These are phyloP conservation scores for Hirudinaria manillensis DNA, from an alignment of 2,888 invertebrate genomes.

Conservation along the genomic window DNA sequence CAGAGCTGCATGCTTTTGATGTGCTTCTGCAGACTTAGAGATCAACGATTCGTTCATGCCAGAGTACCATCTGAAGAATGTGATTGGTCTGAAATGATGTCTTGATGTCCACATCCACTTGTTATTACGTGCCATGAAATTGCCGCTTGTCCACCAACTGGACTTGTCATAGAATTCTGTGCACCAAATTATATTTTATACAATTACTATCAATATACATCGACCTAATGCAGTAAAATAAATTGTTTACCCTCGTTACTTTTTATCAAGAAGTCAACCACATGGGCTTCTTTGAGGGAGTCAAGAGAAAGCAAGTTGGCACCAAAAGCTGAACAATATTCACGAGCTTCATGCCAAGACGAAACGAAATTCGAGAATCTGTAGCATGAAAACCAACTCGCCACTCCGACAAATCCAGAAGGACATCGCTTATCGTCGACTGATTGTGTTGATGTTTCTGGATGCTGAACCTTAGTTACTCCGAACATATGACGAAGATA, in stretches of 20 bases:
- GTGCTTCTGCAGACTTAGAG: not conserved
- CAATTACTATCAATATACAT: not conserved
- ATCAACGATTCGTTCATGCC: slow-evolving; percentile 43
- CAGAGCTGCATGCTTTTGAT: not conserved
- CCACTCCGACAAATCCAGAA: slow-evolving; percentile 42
- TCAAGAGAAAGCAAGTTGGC: slow-evolving; percentile 45
- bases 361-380: slow-evolving; percentile 46
- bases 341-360: slow-evolving; percentile 47
- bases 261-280: slow-evolving; percentile 46
- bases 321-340: slow-evolving; percentile 46
- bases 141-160: slow-evolving; percentile 49
- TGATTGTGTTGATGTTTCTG: too few species aligned
- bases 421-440: slow-evolving; percentile 40
- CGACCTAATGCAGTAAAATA: not conserved
- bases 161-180: slow-evolving; percentile 40
- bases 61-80: slow-evolving; percentile 45
- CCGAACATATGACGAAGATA: not conserved
- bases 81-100: slow-evolving; percentile 42
- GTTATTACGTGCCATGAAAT: slow-evolving; percentile 43
- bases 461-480: not conserved
- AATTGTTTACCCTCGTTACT: slow-evolving; percentile 43
- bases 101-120: slow-evolving; percentile 48
- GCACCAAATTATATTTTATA: not conserved
- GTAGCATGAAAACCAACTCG: slow-evolving; percentile 45
- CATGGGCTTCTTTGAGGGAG: slow-evolving; percentile 45